Conservation (phyloP, 2,113 vertebrate species). For the Gobiocypris rarus region DNA sequence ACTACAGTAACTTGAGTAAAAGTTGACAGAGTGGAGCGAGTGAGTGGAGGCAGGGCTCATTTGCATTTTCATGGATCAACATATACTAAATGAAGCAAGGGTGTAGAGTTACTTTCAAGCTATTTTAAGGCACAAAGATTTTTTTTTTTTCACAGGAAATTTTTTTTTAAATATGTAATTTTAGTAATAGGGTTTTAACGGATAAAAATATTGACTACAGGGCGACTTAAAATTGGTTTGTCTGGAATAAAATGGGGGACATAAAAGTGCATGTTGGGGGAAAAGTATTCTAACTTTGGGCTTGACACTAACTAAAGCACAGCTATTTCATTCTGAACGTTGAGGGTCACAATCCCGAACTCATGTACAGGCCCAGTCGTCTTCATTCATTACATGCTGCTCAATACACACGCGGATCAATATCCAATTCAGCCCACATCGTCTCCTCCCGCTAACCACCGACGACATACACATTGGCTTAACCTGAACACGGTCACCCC, state of each 20-base stretch:
- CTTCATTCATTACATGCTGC: slow-evolving; percentile 50
- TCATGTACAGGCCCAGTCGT: slow-evolving; percentile 44
- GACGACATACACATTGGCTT: slow-evolving; percentile 46
- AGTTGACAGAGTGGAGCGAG: too few relatives aligned
- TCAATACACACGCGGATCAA: slow-evolving; percentile 66
- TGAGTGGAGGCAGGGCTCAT: too few relatives aligned
- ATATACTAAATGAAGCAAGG: too few relatives aligned
- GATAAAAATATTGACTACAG: neutral
- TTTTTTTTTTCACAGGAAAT: too few relatives aligned
- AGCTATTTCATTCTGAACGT: slow-evolving; percentile 33
- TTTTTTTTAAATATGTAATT: too few relatives aligned
- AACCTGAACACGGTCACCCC: slow-evolving; percentile 60
- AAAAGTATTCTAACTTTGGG: neutral
- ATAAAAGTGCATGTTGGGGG: neutral
- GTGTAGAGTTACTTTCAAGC: too few relatives aligned
- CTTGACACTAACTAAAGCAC: slow-evolving; percentile 5
- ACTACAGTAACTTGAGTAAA: too few relatives aligned
- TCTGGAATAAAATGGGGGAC: neutral
- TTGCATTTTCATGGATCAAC: too few relatives aligned
- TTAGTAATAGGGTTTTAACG: too few relatives aligned
- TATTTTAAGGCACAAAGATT: too few relatives aligned
- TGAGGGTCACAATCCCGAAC: slow-evolving; percentile 31
- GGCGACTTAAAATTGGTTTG: neutral
- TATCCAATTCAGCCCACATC: slow-evolving; percentile 73
- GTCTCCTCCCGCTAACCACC: slow-evolving; percentile 64